Base-by-base conservation (phyloP, 2,888 invertebrate species). In the Alsophila aescularia region DNA sequence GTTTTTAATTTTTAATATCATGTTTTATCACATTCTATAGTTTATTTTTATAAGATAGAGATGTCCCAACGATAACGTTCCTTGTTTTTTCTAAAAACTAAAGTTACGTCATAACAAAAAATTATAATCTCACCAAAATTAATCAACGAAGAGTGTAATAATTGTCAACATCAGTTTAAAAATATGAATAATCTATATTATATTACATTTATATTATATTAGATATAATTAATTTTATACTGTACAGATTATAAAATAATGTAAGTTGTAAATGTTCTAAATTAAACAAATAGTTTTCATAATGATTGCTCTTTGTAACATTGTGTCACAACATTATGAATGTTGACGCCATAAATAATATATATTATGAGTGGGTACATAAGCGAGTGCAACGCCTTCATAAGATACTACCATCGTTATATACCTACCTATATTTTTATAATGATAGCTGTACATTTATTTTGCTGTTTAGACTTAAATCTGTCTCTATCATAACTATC, bases 21-120 rank as follows among this genome's bases (percentile, higher is more conserved):
- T 68, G 2, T 35, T 35, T 21, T 44, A 16, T 34, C 12, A 43
- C 16, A 10, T 14, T 43, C 60, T 54, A 12, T 12, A 53, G 77
- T 73, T 84, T 88, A 87, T 88, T 88, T 87, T 88, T 88, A 70
- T 88, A 88, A 81, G 68, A 67, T 48, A 77, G 78, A 72, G 66
- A 27, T 45, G 16, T 29, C 34, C 34, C 7, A 18, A 32, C 13
- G 6, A 24, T 29, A n/a, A n/a, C n/a, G n/a, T 29, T 29, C 8
- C 1, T 2, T 8, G 7, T 5, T 18, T 18, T 18, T 4, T 4
- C 5, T 5, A 18, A 18, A 4, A 18, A 24, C 7, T 24, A 24
- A 1, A 5, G 1, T 24, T 24, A 24, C n/a, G n/a, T 24, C 24
- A 24, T 7, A 24, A 24, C 24, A 1, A 7, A n/a, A n/a, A n/a